Conservation (phyloP, 2,888 invertebrate genomes). For the Lasioglossum villosulum region DNA sequence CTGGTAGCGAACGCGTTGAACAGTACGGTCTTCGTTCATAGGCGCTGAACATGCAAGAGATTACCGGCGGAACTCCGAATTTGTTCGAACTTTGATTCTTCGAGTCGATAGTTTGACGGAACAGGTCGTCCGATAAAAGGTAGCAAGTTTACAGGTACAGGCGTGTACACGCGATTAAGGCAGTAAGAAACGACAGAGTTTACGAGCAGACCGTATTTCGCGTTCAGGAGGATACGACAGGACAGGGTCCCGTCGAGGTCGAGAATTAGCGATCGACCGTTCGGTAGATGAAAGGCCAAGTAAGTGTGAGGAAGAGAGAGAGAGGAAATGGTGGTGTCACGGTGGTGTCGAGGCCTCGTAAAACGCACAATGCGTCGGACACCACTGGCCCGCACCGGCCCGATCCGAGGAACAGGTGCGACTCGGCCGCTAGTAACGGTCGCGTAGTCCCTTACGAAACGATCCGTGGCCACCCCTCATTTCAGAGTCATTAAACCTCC, state of each 20-base stretch:
- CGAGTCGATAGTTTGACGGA: not conserved
- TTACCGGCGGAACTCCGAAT: not conserved
- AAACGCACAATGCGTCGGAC: constrained; percentile 46
- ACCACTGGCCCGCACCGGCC: constrained; percentile 22
- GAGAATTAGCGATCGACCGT: constrained; percentile 16
- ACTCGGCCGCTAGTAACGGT: constrained; percentile 64
- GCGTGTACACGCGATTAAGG: constrained; percentile 18
- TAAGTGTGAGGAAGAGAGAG: not conserved
- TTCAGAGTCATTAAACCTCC: constrained; percentile 55
- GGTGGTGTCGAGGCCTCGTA: constrained; percentile 40
- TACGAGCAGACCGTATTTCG: constrained; percentile 26
- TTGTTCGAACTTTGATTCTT: not conserved
- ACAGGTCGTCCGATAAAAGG: not conserved
- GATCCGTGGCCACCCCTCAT: constrained; percentile 57
- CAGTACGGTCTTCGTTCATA: too few species aligned
- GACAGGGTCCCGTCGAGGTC: constrained; percentile 14
- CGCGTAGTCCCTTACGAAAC: constrained; percentile 42
- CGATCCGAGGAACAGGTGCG: constrained; percentile 66
- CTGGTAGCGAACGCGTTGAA: too few species aligned
- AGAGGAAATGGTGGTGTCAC: constrained; percentile 10
- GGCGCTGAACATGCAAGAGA: not conserved
- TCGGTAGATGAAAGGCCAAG: constrained; percentile 1
- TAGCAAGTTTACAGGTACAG: constrained; percentile 1
- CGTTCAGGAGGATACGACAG: constrained; percentile 19
- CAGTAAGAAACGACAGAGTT: constrained; percentile 12